Percentiles rank a stretch among this genome's conserved stretches.
Conservation (phyloP, 2,888 invertebrate species). For the Himalopsyche japonica region DNA sequence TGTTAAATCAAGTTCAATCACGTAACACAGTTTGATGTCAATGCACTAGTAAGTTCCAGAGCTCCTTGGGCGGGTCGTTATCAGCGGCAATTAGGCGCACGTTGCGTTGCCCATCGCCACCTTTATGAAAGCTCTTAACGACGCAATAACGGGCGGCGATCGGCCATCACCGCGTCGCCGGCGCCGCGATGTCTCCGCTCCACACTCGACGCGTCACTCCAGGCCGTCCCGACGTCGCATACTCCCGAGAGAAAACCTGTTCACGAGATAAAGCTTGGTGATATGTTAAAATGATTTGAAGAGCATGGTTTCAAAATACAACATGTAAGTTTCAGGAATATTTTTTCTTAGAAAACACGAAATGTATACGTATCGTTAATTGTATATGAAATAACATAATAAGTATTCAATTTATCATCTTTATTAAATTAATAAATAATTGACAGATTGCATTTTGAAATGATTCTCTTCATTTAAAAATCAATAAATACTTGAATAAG, state of each 20-base stretch:
- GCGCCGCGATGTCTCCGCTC: not conserved
- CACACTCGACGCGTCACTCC: not conserved
- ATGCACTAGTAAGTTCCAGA: not conserved
- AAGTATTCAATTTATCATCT: no score
- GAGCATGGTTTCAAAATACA: no score
- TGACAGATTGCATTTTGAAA: no score
- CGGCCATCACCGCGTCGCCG: not conserved
- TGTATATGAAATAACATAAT: no score
- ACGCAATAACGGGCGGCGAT: conserved; percentile 13
- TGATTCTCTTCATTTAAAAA: no score
- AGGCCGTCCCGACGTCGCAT: not conserved
- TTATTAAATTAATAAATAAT: no score
- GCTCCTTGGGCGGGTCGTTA: conserved; percentile 4
- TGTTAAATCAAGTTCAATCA: not conserved
- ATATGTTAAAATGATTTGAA: no score
- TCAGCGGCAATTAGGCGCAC: conserved; percentile 37
- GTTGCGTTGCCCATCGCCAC: conserved; percentile 36
- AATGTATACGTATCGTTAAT: no score
- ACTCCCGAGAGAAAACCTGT: not conserved
- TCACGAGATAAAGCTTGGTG: not conserved
- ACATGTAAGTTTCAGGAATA: no score
- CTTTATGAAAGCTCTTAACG: conserved; percentile 36
- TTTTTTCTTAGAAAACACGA: no score
- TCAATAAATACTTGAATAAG: no score
- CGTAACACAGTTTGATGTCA: not conserved